Evolutionary conservation across 2,888 invertebrate species (phyloP).

Genomic region (Sinopyrophorus schimmeli): DNA sequence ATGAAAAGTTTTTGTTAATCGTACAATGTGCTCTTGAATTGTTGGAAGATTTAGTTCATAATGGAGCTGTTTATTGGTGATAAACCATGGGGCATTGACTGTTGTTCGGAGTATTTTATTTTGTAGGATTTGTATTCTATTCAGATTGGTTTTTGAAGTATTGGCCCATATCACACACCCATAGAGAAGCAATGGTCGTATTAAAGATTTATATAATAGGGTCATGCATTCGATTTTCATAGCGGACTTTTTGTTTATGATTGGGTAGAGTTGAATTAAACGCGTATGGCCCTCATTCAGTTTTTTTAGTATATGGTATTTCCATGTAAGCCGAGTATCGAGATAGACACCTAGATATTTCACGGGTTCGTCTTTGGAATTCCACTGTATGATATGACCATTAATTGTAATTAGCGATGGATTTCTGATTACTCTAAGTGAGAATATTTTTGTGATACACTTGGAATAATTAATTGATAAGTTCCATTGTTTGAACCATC

Average conservation of each 20-base stretch:
- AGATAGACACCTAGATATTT: neutral
- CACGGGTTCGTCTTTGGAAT: too few relatives aligned
- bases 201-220: slow-evolving; percentile 1
- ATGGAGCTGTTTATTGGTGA: slow-evolving; percentile 1
- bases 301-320: slow-evolving; percentile 5
- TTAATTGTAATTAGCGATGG: too few relatives aligned
- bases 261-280: too few relatives aligned
- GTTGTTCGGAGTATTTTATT: slow-evolving; percentile 1
- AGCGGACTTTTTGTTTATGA: neutral
- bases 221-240: neutral
- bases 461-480: slow-evolving; percentile 3
- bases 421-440: too few relatives aligned
- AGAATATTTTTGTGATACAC: too few relatives aligned
- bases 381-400: too few relatives aligned
- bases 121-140: slow-evolving; percentile 2
- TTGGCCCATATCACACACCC: slow-evolving; percentile 2
- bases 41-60: neutral
- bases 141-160: slow-evolving; percentile 3
- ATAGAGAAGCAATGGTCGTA: slow-evolving; percentile 1
- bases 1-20: slow-evolving; percentile 2
- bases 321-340: slow-evolving; percentile 1
- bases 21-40: neutral
- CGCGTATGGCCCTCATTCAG: slow-evolving; percentile 1
- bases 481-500: slow-evolving; percentile 4
- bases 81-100: neutral